These are phyloP conservation scores for Oscheius sp. DNA, from an alignment of 1,140 invertebrate genomes.

Conservation along the genomic window DNA sequence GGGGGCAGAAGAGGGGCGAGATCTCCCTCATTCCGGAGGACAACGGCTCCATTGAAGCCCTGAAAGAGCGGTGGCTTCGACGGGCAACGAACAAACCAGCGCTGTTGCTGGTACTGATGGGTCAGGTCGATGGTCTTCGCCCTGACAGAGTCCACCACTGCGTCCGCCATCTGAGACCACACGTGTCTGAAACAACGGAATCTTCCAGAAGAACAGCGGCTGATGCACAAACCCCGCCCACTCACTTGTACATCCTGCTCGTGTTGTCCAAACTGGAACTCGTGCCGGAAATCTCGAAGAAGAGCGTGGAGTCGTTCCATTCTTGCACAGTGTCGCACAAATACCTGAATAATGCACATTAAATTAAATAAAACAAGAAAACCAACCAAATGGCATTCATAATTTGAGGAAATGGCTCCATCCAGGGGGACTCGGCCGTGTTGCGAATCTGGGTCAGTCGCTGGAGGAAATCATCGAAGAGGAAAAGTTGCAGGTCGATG, in stretches of 20 bases:
- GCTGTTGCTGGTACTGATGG: slow-evolving; percentile 12
- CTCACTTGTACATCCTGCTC: slow-evolving; percentile 11
- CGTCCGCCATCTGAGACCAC: slow-evolving; percentile 13
- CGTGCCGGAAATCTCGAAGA: neutral
- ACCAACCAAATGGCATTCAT: slow-evolving; percentile 32
- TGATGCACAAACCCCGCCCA: no score
- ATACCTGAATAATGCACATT: slow-evolving; percentile 18
- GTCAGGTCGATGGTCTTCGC: neutral
- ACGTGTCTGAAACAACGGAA: slow-evolving; percentile 3
- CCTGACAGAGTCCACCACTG: slow-evolving; percentile 8
- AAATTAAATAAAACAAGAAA: neutral
- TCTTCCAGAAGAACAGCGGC: no score
- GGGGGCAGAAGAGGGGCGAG: slow-evolving; percentile 9
- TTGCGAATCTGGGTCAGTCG: slow-evolving; percentile 14
- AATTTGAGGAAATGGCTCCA: slow-evolving; percentile 25
- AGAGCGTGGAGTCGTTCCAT: slow-evolving; percentile 17
- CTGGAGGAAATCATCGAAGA: slow-evolving; percentile 29
- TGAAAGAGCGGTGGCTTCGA: no score
- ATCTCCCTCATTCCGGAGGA: neutral
- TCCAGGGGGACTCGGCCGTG: slow-evolving; percentile 25
- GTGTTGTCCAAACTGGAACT: slow-evolving; percentile 18
- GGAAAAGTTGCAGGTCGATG: slow-evolving; percentile 17
- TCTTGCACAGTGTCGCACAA: slow-evolving; percentile 3
- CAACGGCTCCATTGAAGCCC: neutral
- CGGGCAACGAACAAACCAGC: slow-evolving; percentile 17